Evolutionary conservation across 1,140 invertebrate species (phyloP).

Genomic region (Tetragonula clypearis): DNA sequence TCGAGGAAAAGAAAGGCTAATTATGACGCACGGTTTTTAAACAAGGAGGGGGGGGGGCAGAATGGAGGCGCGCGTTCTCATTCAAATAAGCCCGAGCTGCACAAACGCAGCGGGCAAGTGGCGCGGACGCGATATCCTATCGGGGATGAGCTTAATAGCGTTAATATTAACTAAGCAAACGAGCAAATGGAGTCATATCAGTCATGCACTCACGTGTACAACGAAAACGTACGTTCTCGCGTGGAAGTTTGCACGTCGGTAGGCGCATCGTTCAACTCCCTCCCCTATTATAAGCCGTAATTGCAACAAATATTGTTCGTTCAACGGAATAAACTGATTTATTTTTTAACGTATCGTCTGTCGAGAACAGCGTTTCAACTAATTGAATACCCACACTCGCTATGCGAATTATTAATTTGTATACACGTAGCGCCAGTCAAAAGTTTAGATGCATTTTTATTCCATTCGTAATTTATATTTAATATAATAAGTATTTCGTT

Average conservation of each 20-base stretch:
- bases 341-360: not conserved
- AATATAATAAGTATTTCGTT: no score
- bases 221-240: constrained; percentile 3
- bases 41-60: not conserved
- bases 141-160: constrained; percentile 63
- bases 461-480: no score
- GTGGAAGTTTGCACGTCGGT: constrained; percentile 51
- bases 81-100: constrained; percentile 50
- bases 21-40: constrained; percentile 30
- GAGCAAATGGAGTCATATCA: constrained; percentile 63
- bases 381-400: not conserved
- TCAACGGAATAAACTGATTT: constrained; percentile 23
- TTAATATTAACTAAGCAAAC: constrained; percentile 71
- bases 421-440: no score
- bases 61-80: constrained; percentile 46
- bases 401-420: not conserved
- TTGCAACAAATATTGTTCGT: constrained; percentile 52
- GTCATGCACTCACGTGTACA: constrained; percentile 44
- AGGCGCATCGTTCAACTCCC: constrained; percentile 45
- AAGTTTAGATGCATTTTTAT: no score
- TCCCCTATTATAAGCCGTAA: constrained; percentile 40
- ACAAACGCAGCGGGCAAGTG: constrained; percentile 40
- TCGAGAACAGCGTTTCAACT: not conserved
- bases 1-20: constrained; percentile 14
- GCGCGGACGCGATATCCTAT: constrained; percentile 61